phyloP scores from a whole-genome alignment of 2,888 invertebrate species.

The Tridacna gigas region DNA sequence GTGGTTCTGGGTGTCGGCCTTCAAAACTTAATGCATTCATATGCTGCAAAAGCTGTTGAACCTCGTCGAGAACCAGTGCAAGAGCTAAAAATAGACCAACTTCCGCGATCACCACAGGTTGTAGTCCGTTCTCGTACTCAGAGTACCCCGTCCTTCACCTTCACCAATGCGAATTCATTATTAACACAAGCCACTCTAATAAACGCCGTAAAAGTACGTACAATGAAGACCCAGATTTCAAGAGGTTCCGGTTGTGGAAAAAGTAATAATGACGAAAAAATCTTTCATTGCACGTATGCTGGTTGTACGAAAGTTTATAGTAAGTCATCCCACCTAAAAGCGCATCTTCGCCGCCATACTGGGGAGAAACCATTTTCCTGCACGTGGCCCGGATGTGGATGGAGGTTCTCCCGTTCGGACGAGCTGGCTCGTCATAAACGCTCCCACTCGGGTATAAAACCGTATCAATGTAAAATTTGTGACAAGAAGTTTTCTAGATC shows the following conservation, averaged over 20 bases:
- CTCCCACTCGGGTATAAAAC: conserved; percentile 98
- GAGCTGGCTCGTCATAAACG: conserved; percentile 96
- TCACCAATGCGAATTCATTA: conserved; percentile 68
- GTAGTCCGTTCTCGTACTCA: conserved; percentile 57
- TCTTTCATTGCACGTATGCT: conserved; percentile 88
- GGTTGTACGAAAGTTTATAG: conserved; percentile 97
- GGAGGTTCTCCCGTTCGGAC: conserved; percentile 97
- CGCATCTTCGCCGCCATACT: conserved; percentile 96
- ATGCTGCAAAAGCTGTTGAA: conserved; percentile 67
- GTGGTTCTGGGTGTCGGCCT: conserved; percentile 84
- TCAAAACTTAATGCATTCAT: conserved; percentile 79
- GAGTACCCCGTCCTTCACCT: conserved; percentile 44
- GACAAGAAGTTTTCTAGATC: conserved; percentile 95
- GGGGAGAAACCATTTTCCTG: conserved; percentile 88
- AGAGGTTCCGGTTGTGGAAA: conserved; percentile 42
- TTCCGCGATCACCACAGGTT: conserved; percentile 64
- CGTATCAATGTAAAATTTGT: conserved; percentile 95
- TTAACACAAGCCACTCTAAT: conserved; percentile 68
- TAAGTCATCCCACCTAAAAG: conserved; percentile 98
- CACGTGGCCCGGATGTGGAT: conserved; percentile 91
- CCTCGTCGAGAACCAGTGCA: conserved; percentile 41
- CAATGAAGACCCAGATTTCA: conserved; percentile 63
- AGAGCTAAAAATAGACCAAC: conserved; percentile 68
- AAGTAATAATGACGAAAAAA: conserved; percentile 84
- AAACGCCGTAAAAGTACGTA: conserved; percentile 69